Evolutionary conservation across 2,888 invertebrate species (phyloP), one percentile per base, ranked within the genome.

Genomic region (Campoplex nolae): DNA sequence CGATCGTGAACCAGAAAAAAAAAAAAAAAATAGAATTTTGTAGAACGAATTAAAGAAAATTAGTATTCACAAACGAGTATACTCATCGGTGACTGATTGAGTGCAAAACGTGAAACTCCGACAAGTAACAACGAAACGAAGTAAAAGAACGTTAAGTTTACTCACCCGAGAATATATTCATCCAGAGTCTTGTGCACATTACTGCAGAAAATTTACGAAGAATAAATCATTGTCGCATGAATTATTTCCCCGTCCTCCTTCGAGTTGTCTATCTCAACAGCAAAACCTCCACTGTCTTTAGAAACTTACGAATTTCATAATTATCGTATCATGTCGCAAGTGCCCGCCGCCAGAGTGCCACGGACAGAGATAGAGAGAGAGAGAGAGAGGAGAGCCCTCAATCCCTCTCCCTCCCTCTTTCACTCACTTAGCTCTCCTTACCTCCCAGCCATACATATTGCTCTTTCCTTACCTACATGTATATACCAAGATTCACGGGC

Each of bases 271-370:
- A 78, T 56, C 62, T 78, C 78, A 51, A 32, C 38, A 65, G 38
- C 38, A 77, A 76, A 73, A 78, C 74, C 58, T 78, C 58, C 78
- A 45, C 89, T 90, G 89, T 93, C 38, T 38, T 94, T 93, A 92
- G 94, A 94, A 94, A 94, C 93, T 93, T 90, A 93, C 93, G 91
- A 94, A 94, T 94, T 94, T 94, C 93, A 94, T 94, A 94, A 94
- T 94, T 94, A 93, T 94, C 91, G 92, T 93, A 92, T 92, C 92
- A 92, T 93, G 93, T 93, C 91, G 93, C 92, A 94, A 94, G 92
- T 92, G 90, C 89, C 56, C 45, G 54, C 79, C 70, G 82, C 89
- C 90, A 87, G 89, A 90, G 89, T 90, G 88, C 89, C 70, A 81
- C 62, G 48, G 45, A 23, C 23, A 23, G 23, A 23, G 38, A 84